Percentiles rank a stretch among this genome's conserved stretches.
These are phyloP conservation scores for Ptychadena robeensis DNA, from an alignment of 2,797 vertebrate species.

Conservation along the genomic window DNA sequence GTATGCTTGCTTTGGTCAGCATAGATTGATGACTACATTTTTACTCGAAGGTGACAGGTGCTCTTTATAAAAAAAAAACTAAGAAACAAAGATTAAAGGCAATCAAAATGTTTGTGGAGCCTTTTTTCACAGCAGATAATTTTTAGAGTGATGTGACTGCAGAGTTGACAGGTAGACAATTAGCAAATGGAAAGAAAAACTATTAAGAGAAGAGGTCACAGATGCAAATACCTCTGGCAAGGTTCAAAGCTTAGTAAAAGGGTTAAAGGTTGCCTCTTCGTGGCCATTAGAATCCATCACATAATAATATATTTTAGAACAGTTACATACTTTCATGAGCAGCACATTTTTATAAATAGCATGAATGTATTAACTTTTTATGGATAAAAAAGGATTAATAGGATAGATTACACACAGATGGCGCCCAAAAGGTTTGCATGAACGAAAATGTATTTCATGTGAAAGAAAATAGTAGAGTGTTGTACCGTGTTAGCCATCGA, in stretches of 20 bases:
- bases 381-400: no score
- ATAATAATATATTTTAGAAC: not conserved
- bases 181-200: conserved; percentile 17
- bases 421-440: no score
- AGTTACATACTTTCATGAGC: not conserved
- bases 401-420: no score
- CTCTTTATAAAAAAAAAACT: not conserved
- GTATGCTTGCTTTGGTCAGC: not conserved
- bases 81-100: not conserved
- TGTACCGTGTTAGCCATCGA: no score
- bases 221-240: not conserved
- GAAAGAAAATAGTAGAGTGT: no score
- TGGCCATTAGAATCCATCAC: not conserved
- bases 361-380: not conserved
- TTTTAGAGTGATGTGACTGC: not conserved
- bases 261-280: not conserved
- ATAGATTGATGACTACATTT: not conserved
- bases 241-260: conserved; percentile 2
- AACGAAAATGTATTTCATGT: no score
- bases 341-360: not conserved
- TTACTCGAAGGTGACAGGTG: not conserved
- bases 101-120: not conserved
- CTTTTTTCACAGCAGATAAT: not conserved
- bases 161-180: conserved; percentile 11
- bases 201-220: conserved; percentile 10